Evolutionary conservation across 2,888 invertebrate species (phyloP), one percentile per base, ranked within the genome.

Genomic region (Limnephilus auricula): DNA sequence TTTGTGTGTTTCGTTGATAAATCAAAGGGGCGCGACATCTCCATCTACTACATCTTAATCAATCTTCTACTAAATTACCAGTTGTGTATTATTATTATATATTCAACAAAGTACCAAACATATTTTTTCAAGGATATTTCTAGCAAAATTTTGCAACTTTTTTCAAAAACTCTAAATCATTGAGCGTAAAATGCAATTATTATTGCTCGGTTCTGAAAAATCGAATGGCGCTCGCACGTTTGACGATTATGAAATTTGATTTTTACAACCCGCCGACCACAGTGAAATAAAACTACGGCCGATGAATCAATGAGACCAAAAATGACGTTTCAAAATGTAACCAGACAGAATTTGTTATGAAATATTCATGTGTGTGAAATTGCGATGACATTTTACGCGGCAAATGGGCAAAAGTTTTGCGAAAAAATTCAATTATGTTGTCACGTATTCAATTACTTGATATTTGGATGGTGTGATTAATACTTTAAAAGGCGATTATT

Each of bases 341-440:
- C 91, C 92, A 89, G 91, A 91, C 92, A 92, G 91, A 90, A 90
- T 65, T 65, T 65, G 90, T 89, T 91, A 91, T 91, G 92, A 92
- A 92, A 92, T 92, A 92, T 92, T 92, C 92, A 92, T 91, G 50
- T 89, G 83, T 89, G 86, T 65, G n/a, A 86, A 86, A 86, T 84
- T 86, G 86, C 65, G 32, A 31, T 86, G 86, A 31, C 37, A 40
- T 86, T 65, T 50, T 32, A 50, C 34, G 6, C 32, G 6, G 6
- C 30, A 65, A 65, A 32, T 86, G 18, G 2, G 65, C 18, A 32
- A 32, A 40, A 40, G 13, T 37, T 84, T 32, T 25, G 18, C 6
- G 25, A n/a, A 65, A 65, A 65, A 65, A 25, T 25, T 40, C 40
- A 9, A 65, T 65, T 65, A 25, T 4, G 0, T 65, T 9, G 65